Evolutionary conservation across 2,888 invertebrate species (phyloP), one percentile per base, ranked within the genome.

Genomic region (Nemoura dubitans): DNA sequence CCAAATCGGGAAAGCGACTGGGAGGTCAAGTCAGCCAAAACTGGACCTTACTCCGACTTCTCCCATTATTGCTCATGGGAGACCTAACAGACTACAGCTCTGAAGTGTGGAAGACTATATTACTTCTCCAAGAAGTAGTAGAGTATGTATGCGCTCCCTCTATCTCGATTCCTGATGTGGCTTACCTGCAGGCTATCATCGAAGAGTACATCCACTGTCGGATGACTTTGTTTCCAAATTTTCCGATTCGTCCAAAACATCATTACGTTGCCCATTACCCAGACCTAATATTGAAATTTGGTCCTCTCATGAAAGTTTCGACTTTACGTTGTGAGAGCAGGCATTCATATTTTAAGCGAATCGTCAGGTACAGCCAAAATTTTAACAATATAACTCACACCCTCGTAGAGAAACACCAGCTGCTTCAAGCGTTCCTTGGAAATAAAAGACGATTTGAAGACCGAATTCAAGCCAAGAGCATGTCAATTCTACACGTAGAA

Each of bases 251-350:
- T 7, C 86, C 86, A 36, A 86, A 86, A 28, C 86, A 86, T 42
- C 83, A 86, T 83, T 86, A 59, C 83, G 5, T 86, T 29, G 21
- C 28, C 16, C 86, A 86, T 29, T 86, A 86, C 28, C 86, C 86
- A 10, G 43, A 42, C n/a, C 76, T 83, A 2, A 42, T 83, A 28
- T 26, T 81, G n/a, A n/a, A 36, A 42, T 86, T 86, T 86, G n/a
- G n/a, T n/a, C n/a, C n/a, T n/a, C n/a, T n/a, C n/a, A n/a, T n/a
- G n/a, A n/a, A n/a, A n/a, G n/a, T 80, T 26, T 86, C 83, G 86
- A 86, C 86, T 6, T 83, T 83, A 82, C n/a, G 83, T 14, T 82
- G 83, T 28, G 86, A 86, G 29, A 86, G 86, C n/a, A 86, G 80
- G 21, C 86, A 86, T 80, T 80, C 42, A 2, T 86, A 81, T 28